phyloP scores from a whole-genome alignment of 2,888 invertebrate species.

The Metallyticus violacea region DNA sequence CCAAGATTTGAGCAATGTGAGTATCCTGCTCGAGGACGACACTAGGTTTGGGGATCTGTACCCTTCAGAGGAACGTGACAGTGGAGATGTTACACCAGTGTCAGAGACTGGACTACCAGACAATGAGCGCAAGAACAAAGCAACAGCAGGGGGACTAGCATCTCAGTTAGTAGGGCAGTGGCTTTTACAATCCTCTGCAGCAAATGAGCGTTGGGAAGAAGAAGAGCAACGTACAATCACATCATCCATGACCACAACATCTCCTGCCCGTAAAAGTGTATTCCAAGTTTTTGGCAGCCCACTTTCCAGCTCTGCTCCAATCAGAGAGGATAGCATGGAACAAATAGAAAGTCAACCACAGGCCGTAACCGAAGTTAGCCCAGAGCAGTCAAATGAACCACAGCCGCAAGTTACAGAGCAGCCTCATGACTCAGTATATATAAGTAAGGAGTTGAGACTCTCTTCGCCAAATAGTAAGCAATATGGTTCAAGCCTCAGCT shows the following conservation, averaged over 20 bases:
- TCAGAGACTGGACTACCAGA: not conserved
- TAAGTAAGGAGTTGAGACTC: not conserved
- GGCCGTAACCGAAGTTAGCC: not conserved
- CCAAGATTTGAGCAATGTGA: constrained; percentile 27
- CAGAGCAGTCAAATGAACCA: not conserved
- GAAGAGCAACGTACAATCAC: constrained; percentile 33
- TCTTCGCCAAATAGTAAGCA: not conserved
- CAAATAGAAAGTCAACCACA: not conserved
- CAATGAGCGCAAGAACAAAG: not conserved
- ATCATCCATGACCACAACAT: constrained; percentile 30
- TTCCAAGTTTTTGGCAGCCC: constrained; percentile 30
- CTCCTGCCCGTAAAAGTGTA: constrained; percentile 30
- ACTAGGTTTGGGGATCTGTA: not conserved
- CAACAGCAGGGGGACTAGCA: not conserved
- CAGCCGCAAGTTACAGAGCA: not conserved
- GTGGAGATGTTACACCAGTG: constrained; percentile 66
- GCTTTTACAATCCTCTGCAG: constrained; percentile 4
- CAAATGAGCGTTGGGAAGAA: constrained; percentile 13
- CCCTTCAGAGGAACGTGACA: constrained; percentile 38
- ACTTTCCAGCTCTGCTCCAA: not conserved
- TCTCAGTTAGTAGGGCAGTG: constrained; percentile 11
- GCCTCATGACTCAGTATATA: not conserved
- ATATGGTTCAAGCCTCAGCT: not conserved
- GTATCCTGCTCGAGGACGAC: constrained; percentile 27
- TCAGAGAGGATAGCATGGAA: constrained; percentile 3